phyloP scores from a whole-genome alignment of 2,888 invertebrate genomes.

The Tenthredo mesomela region DNA sequence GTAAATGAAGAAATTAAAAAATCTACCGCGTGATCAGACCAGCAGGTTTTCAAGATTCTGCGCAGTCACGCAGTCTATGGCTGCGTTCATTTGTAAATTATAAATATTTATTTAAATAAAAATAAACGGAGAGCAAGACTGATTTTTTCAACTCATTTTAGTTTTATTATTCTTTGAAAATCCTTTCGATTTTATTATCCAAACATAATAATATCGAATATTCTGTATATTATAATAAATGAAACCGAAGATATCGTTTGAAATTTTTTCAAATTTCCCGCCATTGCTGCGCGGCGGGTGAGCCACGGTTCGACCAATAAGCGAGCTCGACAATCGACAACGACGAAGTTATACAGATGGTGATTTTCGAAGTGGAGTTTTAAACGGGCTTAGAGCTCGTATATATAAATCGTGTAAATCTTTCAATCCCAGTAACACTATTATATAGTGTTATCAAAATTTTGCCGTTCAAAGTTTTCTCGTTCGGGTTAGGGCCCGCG shows the following conservation, averaged over 20 bases:
- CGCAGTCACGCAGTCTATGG: neutral
- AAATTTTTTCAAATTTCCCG: neutral
- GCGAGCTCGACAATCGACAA: neutral
- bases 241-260: neutral
- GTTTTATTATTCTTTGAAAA: neutral
- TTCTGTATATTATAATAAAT: neutral
- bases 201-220: neutral
- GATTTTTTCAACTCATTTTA: neutral
- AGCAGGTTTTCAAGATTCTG: neutral
- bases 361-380: constrained; percentile 15
- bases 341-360: constrained; percentile 23
- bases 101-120: neutral
- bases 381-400: neutral
- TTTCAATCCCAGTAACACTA: neutral
- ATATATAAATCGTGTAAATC: neutral
- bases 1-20: neutral
- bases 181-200: neutral
- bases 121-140: neutral
- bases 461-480: constrained; percentile 31
- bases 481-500: constrained; percentile 61
- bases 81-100: neutral
- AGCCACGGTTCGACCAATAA: neutral
- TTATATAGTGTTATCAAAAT: constrained; percentile 27
- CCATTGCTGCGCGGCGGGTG: neutral
- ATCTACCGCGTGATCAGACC: neutral